A percentile compares a stretch with the other conserved stretches of the same genome.
phyloP scores from a whole-genome alignment of 2,113 vertebrate genomes.

The Odocoileus virginianus region DNA sequence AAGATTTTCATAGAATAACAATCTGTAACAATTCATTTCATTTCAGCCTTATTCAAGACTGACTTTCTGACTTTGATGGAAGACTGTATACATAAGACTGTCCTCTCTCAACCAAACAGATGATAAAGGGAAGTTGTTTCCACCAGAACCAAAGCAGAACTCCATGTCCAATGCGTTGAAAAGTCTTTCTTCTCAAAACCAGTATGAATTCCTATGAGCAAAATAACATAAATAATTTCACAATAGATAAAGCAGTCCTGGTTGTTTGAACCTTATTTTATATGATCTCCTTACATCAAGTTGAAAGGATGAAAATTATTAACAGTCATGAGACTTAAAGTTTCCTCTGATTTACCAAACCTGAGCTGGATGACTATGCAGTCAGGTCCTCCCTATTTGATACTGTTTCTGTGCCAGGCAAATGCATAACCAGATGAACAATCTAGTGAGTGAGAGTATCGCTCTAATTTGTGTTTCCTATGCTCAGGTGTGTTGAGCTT shows the following conservation, averaged over 20 bases:
- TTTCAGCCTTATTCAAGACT: neutral
- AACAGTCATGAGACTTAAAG: neutral
- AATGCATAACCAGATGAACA: neutral
- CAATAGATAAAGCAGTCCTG: neutral
- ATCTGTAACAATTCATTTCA: neutral
- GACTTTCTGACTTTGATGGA: neutral
- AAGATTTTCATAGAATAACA: constrained; percentile 3
- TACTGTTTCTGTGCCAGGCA: neutral
- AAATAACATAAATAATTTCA: neutral
- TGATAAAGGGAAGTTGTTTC: neutral
- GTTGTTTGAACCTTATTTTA: constrained; percentile 1
- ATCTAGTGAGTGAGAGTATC: neutral
- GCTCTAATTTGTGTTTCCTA: constrained; percentile 54
- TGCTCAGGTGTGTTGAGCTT: constrained; percentile 5
- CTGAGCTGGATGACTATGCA: neutral
- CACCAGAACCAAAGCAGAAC: neutral
- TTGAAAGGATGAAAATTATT: neutral
- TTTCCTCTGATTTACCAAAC: neutral
- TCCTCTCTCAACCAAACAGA: neutral
- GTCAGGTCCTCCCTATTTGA: neutral
- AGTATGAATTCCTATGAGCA: neutral
- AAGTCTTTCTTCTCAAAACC: neutral
- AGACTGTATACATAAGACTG: neutral
- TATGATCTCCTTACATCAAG: neutral
- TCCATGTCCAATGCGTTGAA: neutral